Percentiles rank a stretch among this genome's conserved stretches.
phyloP scores from a whole-genome alignment of 2,113 vertebrate species.

The Panurus biarmicus region DNA sequence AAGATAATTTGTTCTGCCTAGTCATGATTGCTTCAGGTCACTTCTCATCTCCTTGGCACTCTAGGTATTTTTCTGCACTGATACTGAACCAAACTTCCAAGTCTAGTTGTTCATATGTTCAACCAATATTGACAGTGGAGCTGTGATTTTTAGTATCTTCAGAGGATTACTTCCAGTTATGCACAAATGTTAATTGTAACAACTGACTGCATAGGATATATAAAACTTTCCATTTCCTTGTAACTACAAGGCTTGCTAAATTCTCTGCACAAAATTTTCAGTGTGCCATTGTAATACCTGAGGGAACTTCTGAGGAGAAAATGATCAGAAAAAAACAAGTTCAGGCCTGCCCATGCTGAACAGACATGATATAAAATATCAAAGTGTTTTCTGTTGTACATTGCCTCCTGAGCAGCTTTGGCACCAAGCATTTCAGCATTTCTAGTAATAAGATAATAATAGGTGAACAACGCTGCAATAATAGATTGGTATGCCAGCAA shows the following conservation, averaged over 20 bases:
- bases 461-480: not conserved
- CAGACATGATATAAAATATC: not conserved
- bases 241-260: not conserved
- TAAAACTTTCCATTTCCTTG: not conserved
- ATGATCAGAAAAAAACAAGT: not conserved
- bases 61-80: not conserved
- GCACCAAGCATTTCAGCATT: not conserved
- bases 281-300: not conserved
- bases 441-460: not conserved
- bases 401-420: not conserved
- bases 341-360: not conserved
- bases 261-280: not conserved
- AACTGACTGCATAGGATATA: not conserved
- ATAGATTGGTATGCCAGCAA: not conserved
- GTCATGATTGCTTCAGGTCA: not conserved
- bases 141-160: not conserved
- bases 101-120: accelerated
- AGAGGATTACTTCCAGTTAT: not conserved
- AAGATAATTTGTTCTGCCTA: not conserved
- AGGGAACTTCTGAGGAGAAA: not conserved
- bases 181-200: not conserved
- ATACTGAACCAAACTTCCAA: not conserved
- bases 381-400: not conserved
- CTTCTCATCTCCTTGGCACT: not conserved
- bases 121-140: not conserved